These are phyloP conservation scores for Synchiropus splendidus DNA, from an alignment of 2,113 vertebrate species.

Conservation along the genomic window DNA sequence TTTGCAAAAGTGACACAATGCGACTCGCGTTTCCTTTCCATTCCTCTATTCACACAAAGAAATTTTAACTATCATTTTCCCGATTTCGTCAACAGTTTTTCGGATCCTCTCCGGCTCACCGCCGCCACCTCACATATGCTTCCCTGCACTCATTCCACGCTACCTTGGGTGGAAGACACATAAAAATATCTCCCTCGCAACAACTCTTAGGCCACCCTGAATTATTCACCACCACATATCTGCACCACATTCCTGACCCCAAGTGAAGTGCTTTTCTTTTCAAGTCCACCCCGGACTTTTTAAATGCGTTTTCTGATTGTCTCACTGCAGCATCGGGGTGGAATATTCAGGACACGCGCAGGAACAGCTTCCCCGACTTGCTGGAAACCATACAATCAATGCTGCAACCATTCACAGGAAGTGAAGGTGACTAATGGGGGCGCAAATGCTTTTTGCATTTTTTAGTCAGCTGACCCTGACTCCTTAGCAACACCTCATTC, in stretches of 20 bases:
- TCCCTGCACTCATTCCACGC: constrained; percentile 9
- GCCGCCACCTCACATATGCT: neutral
- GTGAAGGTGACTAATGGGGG: too few species aligned
- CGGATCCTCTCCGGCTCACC: neutral
- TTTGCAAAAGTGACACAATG: constrained; percentile 25
- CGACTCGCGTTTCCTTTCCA: constrained; percentile 15
- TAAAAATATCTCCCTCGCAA: constrained; percentile 34
- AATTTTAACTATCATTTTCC: constrained; percentile 6
- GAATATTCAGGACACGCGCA: too few species aligned
- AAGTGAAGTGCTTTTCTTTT: constrained; percentile 62
- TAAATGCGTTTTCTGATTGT: constrained; percentile 8
- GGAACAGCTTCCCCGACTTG: too few species aligned
- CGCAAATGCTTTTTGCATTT: too few species aligned
- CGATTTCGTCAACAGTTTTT: neutral
- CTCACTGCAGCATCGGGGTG: constrained; percentile 8
- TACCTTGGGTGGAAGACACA: constrained; percentile 33
- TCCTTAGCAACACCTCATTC: too few species aligned
- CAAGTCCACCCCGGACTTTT: constrained; percentile 12
- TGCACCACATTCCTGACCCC: constrained; percentile 39
- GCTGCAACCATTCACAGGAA: too few species aligned
- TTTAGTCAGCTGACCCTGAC: too few species aligned
- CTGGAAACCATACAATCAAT: too few species aligned
- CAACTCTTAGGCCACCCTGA: constrained; percentile 53
- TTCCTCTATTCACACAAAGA: constrained; percentile 5
- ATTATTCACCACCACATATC: constrained; percentile 61